Percentiles rank a stretch among this genome's conserved stretches.
phyloP scores from a whole-genome alignment of 1,140 invertebrate genomes.

The roundworm (Caenorhabditis elegans) region WBcel235 BX284606.5:6823001-6823500 shows the following conservation, averaged over 20 bases:
- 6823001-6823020: no score
- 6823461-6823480: constrained; percentile 23
- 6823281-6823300: no score
- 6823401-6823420: not conserved
- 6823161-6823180: constrained; percentile 38
- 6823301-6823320: no score
- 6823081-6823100: no score
- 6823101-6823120: no score
- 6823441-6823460: not conserved
- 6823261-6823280: not conserved
- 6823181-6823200: constrained; percentile 47
- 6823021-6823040: no score
- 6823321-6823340: not conserved
- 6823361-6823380: not conserved
- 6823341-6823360: not conserved
- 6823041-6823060: no score
- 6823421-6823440: constrained; percentile 24
- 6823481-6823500: constrained; percentile 18
- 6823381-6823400: constrained; percentile 14
- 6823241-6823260: constrained; percentile 37
- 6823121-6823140: not conserved
- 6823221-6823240: constrained; percentile 51
- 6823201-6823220: constrained; percentile 37
- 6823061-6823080: no score
- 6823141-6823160: not conserved